Evolutionary conservation across 2,888 invertebrate species (phyloP), one percentile per base, ranked within the genome.

Genomic region (Hybos culiciformis): DNA sequence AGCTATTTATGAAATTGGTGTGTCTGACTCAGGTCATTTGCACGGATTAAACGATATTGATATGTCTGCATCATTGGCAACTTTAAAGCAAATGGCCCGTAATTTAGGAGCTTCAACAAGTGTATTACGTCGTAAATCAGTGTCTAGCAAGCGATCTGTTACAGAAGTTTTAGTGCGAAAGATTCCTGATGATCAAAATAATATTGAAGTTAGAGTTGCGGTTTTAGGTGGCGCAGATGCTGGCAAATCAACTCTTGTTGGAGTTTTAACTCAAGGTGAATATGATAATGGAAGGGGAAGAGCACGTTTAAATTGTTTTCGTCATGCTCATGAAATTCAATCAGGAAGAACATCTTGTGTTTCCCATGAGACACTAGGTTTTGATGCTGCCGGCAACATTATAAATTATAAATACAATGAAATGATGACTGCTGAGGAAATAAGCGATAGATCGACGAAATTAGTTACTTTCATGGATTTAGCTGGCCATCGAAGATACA

Each of bases 1-100:
- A 63, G 96, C 96, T 0, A 90, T 98, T 49, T 98, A 99, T 68
- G 93, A 96, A 66, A 85, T 97, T 39, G 97, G 97, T 1, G 91
- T 92, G 3, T 81, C 88, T 45, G 92, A 91, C 67, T 85, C 83
- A 56, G 94, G 94, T 0, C 75, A 82, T 41, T 70, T 96, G 52
- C 77, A 84, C 9, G 97, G 97, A 4, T 73, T 97, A 6, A 77
- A 80, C 1, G 77, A 80, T 42, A 71, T 77, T 9, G 92, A 93
- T 43, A 82, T 98, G 73, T 75, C 78, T n/a, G 81, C 80, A 3
- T 93, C 93, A 39, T 69, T 97, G 46, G 74, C 75, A 44, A 90
- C 94, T 0, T 71, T 97, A 44, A 72, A 82, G 46, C 75, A 81
- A 52, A 98, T 97, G 97, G 92, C 94, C 2, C 69, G 73, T 21